These are phyloP conservation scores for Electrophaes corylata DNA, from an alignment of 2,888 invertebrate species.

Conservation along the genomic window DNA sequence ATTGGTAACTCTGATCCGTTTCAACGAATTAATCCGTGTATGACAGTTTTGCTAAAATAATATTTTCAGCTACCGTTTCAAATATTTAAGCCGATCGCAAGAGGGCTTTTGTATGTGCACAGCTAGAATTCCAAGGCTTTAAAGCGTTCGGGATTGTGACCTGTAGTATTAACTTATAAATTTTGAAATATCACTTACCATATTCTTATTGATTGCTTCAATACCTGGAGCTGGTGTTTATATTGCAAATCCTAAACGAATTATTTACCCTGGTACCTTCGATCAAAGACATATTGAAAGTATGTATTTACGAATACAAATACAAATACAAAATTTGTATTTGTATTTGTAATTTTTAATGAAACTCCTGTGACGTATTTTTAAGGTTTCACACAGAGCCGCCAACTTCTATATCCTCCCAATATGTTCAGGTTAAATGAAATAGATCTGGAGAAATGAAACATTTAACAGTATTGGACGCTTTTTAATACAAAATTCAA, in stretches of 20 bases:
- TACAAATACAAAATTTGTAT: too few relatives aligned
- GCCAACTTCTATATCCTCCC: too few relatives aligned
- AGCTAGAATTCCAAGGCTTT: background rate
- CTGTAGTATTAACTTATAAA: background rate
- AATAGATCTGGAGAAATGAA: conserved; percentile 1
- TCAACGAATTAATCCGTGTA: conserved; percentile 11
- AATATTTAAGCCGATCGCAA: conserved; percentile 3
- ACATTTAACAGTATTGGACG: background rate
- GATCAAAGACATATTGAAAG: too few relatives aligned
- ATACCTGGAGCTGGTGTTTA: too few relatives aligned
- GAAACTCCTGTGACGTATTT: too few relatives aligned
- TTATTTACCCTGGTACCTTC: too few relatives aligned
- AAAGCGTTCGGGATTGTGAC: background rate
- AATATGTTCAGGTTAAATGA: background rate
- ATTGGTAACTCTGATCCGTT: background rate
- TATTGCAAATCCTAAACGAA: too few relatives aligned
- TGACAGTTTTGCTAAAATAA: background rate
- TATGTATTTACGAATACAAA: too few relatives aligned
- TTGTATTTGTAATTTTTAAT: too few relatives aligned
- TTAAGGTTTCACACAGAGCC: too few relatives aligned
- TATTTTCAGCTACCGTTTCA: background rate
- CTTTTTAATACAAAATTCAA: conserved; percentile 1
- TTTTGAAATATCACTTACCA: background rate
- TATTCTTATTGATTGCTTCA: background rate
- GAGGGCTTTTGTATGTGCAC: background rate